A percentile compares a stretch with the other conserved stretches of the same genome.
phyloP scores from a whole-genome alignment of 1,140 invertebrate genomes.

The Zophobas morio region DNA sequence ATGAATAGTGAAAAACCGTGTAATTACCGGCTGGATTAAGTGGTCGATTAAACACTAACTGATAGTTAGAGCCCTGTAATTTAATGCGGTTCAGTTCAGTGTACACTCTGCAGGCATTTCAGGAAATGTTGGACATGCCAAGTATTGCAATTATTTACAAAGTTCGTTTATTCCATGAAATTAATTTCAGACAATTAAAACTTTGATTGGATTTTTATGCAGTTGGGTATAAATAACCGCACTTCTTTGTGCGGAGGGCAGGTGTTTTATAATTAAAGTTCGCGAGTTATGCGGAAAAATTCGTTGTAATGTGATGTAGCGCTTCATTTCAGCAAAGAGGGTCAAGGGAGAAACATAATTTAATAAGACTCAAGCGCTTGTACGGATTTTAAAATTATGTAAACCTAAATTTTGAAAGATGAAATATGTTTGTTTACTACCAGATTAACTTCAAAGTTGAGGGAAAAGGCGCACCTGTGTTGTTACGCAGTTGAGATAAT shows the following conservation, averaged over 20 bases:
- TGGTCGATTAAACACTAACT: constrained; percentile 46
- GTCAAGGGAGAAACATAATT: too few relatives aligned
- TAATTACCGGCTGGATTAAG: constrained; percentile 47
- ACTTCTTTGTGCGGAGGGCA: constrained; percentile 3
- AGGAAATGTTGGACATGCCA: constrained; percentile 13
- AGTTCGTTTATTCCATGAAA: constrained; percentile 26
- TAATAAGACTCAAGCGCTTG: too few relatives aligned
- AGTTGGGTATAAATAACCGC: constrained; percentile 10
- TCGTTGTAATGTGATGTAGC: neutral
- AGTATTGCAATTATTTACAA: constrained; percentile 22
- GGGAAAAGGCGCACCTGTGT: too few relatives aligned
- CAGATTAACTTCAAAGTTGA: too few relatives aligned
- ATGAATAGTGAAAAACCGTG: constrained; percentile 46
- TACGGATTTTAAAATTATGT: too few relatives aligned
- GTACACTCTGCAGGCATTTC: neutral
- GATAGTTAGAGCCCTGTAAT: constrained; percentile 35
- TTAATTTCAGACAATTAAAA: constrained; percentile 24
- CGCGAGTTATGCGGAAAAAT: neutral
- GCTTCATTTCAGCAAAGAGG: too few relatives aligned
- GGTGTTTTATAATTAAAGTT: constrained; percentile 8
- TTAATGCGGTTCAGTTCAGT: neutral
- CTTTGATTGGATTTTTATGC: constrained; percentile 16
- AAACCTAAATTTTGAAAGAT: too few relatives aligned
- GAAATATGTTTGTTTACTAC: too few relatives aligned
- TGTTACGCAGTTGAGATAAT: too few relatives aligned